These are phyloP conservation scores for Andrena haemorrhoa DNA, from an alignment of 2,888 invertebrate genomes.

Conservation along the genomic window DNA sequence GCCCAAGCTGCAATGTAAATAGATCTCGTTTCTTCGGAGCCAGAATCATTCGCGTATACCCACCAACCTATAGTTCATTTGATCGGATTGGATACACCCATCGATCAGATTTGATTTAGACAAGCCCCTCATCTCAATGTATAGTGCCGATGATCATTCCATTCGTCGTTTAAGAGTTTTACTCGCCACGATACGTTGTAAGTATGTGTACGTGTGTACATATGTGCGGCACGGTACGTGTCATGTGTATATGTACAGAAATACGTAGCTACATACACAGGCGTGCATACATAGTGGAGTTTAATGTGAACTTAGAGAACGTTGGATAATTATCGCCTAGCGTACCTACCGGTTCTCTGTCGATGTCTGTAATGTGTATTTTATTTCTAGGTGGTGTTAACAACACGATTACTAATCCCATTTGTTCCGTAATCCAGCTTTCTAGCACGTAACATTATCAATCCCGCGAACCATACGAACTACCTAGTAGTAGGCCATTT, in stretches of 20 bases:
- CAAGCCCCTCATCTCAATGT: constrained; percentile 19
- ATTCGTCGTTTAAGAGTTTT: constrained; percentile 30
- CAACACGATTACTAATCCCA: constrained; percentile 70
- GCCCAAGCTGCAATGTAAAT: not conserved
- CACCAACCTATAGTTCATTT: constrained; percentile 22
- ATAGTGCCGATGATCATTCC: constrained; percentile 35
- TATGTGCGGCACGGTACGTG: not conserved
- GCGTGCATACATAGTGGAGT: not conserved
- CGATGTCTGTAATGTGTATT: constrained; percentile 80
- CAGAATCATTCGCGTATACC: constrained; percentile 37
- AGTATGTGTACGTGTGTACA: constrained; percentile 34
- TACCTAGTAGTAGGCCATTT: constrained; percentile 7
- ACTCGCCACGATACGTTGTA: constrained; percentile 38
- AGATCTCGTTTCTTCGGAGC: constrained; percentile 26
- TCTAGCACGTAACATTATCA: constrained; percentile 46
- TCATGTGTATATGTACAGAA: not conserved
- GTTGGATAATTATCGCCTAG: not conserved
- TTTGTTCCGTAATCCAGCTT: constrained; percentile 54
- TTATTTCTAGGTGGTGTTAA: constrained; percentile 84
- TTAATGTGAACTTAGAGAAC: not conserved
- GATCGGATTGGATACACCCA: constrained; percentile 4
- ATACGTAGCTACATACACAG: not conserved
- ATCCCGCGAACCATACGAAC: constrained; percentile 10
- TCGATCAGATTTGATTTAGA: constrained; percentile 42
- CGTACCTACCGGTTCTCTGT: constrained; percentile 63